Base-by-base conservation (phyloP, 64 coral and sea anemone genomes). In the Stichodactyla helianthus region DNA sequence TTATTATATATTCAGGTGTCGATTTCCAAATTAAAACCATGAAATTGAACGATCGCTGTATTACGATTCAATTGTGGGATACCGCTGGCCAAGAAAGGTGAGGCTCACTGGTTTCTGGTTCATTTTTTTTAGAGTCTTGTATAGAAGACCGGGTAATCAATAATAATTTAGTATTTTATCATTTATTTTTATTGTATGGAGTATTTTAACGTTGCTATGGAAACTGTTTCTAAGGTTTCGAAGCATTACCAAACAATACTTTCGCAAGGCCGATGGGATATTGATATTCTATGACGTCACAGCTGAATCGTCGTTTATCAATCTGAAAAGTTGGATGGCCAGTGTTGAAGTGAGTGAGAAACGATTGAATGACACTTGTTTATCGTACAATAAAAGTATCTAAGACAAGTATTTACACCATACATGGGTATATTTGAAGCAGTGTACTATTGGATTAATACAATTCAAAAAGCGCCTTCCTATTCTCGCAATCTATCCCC, bases 1-100 rank as follows among this genome's bases (percentile, higher is more conserved):
- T 31, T 1, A 28, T 74, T 74, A 44, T 35, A 74, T 74, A 74
- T 84, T 52, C 71, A 99, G 97, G 97, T 76, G 97, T 99, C 16
- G 97, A 99, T 85, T 99, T 99, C 62, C 97, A 99, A 83, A 94
- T 99, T 5, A 95, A 95, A 87, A 95, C 90, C 10, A 81, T 99
- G 82, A 50, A 58, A 20, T 12, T 93, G 1, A 84, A 91, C 44
- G 90, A 85, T 31, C 88, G 91, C 53, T 88, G 88, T 85, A 86
- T 95, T 79, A 90, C 90, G 12, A 86, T 99, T 59, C 96, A 99
- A 51, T 77, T 99, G 50, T 99, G 96, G 96, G 96, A 99, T 85
- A 99, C 96, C 57, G 96, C 96, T 80, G 96, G 96, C 12, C 96
- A 99, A 82, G 96, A 99, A 89, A 95, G 96, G 96, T 99, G 61